phyloP scores from a whole-genome alignment of 2,797 vertebrate species.

The Tympanoctomys barrerae region DNA sequence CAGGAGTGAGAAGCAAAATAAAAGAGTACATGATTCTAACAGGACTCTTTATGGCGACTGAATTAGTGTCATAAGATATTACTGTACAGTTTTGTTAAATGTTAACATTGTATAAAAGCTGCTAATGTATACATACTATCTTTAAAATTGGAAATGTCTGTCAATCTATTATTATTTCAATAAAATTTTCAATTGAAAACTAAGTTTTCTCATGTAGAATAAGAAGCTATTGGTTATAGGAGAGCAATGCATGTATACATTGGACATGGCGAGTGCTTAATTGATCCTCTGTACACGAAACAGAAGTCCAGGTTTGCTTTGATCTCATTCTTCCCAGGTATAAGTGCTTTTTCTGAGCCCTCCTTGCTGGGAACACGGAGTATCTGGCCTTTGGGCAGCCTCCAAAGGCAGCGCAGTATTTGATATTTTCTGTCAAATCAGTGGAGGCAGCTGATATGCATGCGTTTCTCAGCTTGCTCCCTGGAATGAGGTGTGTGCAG shows the following conservation, averaged over 20 bases:
- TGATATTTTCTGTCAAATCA: background rate
- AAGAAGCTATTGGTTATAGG: background rate
- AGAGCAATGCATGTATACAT: background rate
- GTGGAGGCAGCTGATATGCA: accelerated
- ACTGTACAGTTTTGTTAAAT: background rate
- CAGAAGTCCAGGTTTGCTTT: background rate
- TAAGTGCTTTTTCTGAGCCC: too few relatives aligned
- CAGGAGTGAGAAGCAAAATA: background rate
- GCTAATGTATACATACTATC: background rate
- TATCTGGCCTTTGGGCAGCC: background rate
- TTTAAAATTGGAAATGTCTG: background rate
- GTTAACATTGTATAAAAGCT: background rate
- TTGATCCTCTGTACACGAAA: background rate
- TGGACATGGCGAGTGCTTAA: background rate
- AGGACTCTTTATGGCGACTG: background rate
- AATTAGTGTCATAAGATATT: background rate
- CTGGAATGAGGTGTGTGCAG: background rate
- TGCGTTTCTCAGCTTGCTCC: background rate
- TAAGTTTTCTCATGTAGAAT: background rate
- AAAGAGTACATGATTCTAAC: background rate
- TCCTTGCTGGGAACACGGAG: too few relatives aligned
- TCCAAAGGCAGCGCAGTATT: background rate
- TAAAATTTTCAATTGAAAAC: constrained; percentile 1
- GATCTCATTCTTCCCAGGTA: background rate
- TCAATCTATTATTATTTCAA: background rate